Conservation (phyloP, 2,113 vertebrate genomes). For the Tragelaphus strepsiceros region DNA sequence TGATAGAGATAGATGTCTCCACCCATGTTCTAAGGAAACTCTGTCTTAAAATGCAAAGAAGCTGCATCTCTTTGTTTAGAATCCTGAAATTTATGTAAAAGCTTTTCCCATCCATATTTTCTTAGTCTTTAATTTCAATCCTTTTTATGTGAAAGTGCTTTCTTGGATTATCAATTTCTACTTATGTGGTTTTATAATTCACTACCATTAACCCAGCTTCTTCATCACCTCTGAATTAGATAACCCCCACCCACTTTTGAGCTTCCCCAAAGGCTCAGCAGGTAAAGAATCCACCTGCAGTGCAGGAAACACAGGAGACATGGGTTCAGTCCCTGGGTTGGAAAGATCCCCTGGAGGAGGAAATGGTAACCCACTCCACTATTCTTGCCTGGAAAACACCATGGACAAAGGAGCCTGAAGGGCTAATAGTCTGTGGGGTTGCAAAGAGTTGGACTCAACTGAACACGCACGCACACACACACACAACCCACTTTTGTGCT, state of each 20-base stretch:
- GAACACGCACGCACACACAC: rapidly evolving
- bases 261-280: neutral
- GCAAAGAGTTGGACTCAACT: neutral
- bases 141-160: neutral
- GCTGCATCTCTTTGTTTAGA: slow-evolving; percentile 27
- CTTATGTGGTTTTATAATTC: slow-evolving; percentile 3
- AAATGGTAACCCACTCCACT: neutral
- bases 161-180: neutral
- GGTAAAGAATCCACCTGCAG: neutral
- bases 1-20: neutral
- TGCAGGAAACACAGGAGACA: neutral
- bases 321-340: rapidly evolving
- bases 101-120: neutral
- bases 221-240: neutral
- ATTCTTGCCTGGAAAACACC: neutral
- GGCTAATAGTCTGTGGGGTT: neutral
- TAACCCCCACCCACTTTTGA: neutral
- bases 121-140: neutral
- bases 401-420: neutral
- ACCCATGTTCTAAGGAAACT: neutral
- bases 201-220: neutral
- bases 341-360: neutral
- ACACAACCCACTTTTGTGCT: neutral
- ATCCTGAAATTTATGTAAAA: slow-evolving; percentile 4
- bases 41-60: slow-evolving; percentile 18